phyloP scores from a whole-genome alignment of 2,113 vertebrate species.

The Microcebus tavaratra region DNA sequence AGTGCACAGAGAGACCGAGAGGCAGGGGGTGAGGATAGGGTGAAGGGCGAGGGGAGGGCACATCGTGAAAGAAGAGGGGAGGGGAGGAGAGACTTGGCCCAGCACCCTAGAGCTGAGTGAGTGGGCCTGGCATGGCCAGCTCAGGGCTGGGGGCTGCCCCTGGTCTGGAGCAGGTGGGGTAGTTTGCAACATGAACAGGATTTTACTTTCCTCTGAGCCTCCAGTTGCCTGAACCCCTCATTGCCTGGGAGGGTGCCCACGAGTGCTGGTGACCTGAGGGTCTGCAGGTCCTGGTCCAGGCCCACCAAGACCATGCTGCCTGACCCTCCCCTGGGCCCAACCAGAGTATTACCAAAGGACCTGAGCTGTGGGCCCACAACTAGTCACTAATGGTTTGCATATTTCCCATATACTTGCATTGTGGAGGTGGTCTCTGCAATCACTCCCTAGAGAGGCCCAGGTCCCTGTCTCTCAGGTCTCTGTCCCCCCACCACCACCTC shows the following conservation, averaged over 20 bases:
- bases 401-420: constrained; percentile 74
- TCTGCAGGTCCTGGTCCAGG: not conserved
- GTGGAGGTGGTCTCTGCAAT: not conserved
- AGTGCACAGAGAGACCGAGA: not conserved
- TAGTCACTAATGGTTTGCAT: constrained; percentile 68
- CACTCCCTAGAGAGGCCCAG: not conserved
- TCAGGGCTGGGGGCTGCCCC: not conserved
- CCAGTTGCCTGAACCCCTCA: not conserved
- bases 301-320: not conserved
- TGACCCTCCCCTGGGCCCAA: not conserved
- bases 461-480: not conserved
- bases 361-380: constrained; percentile 60
- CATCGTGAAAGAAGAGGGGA: not conserved
- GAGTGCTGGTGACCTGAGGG: not conserved
- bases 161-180: not conserved
- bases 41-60: fast-evolving
- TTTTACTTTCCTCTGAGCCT: not conserved
- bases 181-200: not conserved
- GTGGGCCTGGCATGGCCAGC: not conserved
- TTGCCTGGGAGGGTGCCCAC: not conserved
- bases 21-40: not conserved
- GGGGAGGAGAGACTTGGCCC: too few relatives aligned
- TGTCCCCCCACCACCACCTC: too few relatives aligned
- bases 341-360: constrained; percentile 49
- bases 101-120: not conserved